These are phyloP conservation scores for Channallabes apus DNA, from an alignment of 2,797 vertebrate species.

Conservation along the genomic window DNA sequence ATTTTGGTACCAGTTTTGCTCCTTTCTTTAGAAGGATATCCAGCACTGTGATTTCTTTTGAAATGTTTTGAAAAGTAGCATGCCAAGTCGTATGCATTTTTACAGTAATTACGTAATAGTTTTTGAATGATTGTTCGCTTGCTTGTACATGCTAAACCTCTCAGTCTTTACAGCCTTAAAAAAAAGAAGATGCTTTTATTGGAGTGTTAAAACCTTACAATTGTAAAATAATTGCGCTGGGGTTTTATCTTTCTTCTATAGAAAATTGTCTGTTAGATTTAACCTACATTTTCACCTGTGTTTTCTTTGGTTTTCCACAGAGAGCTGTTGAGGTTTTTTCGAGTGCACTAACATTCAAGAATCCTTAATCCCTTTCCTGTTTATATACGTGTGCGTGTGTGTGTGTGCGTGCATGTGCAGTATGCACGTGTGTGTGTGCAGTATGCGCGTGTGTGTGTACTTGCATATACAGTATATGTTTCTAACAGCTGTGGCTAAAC, in stretches of 20 bases:
- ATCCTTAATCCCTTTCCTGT: slow-evolving; percentile 16
- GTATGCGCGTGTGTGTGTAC: too few species aligned
- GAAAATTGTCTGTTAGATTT: background rate
- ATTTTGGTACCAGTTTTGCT: slow-evolving; percentile 64
- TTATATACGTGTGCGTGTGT: background rate
- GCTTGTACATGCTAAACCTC: slow-evolving; percentile 26
- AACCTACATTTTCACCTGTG: background rate
- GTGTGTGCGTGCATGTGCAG: too few species aligned
- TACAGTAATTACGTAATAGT: slow-evolving; percentile 60
- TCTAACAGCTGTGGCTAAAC: slow-evolving; percentile 7
- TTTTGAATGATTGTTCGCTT: slow-evolving; percentile 43
- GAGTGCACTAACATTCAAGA: background rate
- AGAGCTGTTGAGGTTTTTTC: background rate
- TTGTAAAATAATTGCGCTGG: slow-evolving; percentile 16
- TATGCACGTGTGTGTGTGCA: background rate
- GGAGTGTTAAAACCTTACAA: background rate
- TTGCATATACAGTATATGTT: background rate
- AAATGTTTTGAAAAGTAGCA: slow-evolving; percentile 61
- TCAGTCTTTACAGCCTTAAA: slow-evolving; percentile 32
- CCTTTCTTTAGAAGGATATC: slow-evolving; percentile 62
- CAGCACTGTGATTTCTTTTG: slow-evolving; percentile 61
- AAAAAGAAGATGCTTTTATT: slow-evolving; percentile 14
- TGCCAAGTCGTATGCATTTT: slow-evolving; percentile 54
- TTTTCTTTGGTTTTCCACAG: background rate
- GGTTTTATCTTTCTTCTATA: background rate